These are phyloP conservation scores for Panagrolaimus sp. DNA, from an alignment of 1,140 invertebrate genomes.

Conservation along the genomic window DNA sequence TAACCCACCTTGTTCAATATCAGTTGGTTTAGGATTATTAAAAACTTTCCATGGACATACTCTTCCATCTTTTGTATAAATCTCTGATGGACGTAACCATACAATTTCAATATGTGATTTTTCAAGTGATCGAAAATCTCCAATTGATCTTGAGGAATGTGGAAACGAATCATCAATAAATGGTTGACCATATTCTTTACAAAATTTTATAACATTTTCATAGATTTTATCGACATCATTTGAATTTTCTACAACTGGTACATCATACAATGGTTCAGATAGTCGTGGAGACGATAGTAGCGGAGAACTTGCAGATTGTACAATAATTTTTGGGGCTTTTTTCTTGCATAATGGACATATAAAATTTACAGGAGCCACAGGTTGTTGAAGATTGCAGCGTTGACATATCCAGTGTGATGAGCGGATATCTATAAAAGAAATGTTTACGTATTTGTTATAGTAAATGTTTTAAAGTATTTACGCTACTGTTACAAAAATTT, in stretches of 20 bases:
- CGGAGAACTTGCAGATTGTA: neutral
- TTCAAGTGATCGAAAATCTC: slow-evolving; percentile 30
- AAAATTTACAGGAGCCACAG: slow-evolving; percentile 21
- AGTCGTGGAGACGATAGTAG: neutral
- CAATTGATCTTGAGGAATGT: slow-evolving; percentile 42
- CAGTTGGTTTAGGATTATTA: slow-evolving; percentile 50
- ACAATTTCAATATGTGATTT: slow-evolving; percentile 28
- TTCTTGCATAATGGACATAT: slow-evolving; percentile 31
- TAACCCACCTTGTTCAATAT: slow-evolving; percentile 58
- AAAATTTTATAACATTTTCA: slow-evolving; percentile 21
- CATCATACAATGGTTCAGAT: neutral
- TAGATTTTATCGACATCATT: slow-evolving; percentile 5
- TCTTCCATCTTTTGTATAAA: slow-evolving; percentile 48
- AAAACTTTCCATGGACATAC: slow-evolving; percentile 47
- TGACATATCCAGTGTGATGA: slow-evolving; percentile 19
- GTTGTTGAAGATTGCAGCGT: slow-evolving; percentile 28
- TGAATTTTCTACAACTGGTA: slow-evolving; percentile 2
- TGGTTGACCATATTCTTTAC: slow-evolving; percentile 25
- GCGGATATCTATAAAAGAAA: neutral
- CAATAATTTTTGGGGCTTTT: neutral
- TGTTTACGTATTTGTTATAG: too few species aligned
- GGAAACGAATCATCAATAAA: slow-evolving; percentile 44
- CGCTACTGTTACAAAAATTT: too few species aligned
- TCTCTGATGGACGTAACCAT: slow-evolving; percentile 49
- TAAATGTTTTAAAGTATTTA: too few species aligned